Evolutionary conservation across 2,797 vertebrate species (phyloP).

Genomic region (Dendrocincla tyrannina): DNA sequence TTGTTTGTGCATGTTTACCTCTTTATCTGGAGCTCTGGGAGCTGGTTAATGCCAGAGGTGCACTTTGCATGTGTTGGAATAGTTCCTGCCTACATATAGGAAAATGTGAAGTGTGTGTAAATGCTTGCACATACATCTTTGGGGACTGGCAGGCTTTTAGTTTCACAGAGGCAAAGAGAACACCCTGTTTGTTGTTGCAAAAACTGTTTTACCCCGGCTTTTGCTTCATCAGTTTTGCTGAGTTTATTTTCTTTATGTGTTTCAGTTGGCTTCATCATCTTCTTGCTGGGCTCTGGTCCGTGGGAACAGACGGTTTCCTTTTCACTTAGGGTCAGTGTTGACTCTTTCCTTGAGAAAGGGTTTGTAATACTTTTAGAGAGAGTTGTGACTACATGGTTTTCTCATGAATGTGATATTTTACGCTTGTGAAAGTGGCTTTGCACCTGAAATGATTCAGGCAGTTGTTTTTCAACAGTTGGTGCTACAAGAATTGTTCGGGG

Average conservation of each 20-base stretch:
- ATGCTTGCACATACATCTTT: neutral
- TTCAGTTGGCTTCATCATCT: neutral
- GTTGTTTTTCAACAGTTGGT: neutral
- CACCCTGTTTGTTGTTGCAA: neutral
- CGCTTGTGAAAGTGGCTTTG: neutral
- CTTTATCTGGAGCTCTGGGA: neutral
- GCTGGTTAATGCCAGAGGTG: neutral
- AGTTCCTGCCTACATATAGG: neutral
- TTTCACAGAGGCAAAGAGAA: neutral
- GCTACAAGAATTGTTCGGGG: neutral
- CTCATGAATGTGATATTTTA: neutral
- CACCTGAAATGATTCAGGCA: neutral
- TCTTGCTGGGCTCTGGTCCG: neutral
- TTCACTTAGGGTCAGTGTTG: neutral
- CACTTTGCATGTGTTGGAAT: neutral
- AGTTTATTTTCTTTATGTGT: slow-evolving; percentile 5
- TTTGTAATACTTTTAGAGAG: neutral
- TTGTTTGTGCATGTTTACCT: neutral
- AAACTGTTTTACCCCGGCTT: neutral
- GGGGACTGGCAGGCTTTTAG: neutral
- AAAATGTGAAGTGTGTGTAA: neutral
- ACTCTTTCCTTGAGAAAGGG: neutral
- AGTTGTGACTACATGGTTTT: neutral
- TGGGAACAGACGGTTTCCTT: neutral
- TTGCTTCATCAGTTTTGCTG: neutral